Conservation (phyloP, 2,797 vertebrate species). For the Apodemus agrarius region DNA sequence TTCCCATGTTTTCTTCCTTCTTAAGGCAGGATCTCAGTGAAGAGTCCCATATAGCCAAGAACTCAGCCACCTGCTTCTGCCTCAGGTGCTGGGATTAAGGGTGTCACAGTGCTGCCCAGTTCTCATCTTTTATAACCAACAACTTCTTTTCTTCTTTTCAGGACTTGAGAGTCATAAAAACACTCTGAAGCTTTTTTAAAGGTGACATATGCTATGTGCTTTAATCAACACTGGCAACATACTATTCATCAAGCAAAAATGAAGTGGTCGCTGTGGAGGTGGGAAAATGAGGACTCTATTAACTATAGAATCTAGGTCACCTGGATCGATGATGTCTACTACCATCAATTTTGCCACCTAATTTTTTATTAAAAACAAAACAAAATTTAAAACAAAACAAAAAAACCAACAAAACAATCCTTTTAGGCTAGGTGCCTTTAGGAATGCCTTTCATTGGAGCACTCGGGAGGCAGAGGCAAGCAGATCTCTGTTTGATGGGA, state of each 20-base stretch:
- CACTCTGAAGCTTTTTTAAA: slow-evolving; percentile 1
- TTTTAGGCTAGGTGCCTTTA: background rate
- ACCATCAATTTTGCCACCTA: background rate
- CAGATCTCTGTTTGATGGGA: background rate
- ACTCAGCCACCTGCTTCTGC: background rate
- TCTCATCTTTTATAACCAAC: slow-evolving; percentile 4
- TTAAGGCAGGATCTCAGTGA: background rate
- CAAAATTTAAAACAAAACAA: background rate
- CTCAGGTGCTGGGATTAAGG: background rate
- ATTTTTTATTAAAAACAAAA: background rate
- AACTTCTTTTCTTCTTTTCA: background rate
- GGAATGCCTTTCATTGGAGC: background rate
- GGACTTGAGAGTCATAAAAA: too few relatives aligned
- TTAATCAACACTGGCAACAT: background rate
- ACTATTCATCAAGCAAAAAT: background rate
- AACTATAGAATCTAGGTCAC: slow-evolving; percentile 25
- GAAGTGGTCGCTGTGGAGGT: background rate
- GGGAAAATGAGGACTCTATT: background rate
- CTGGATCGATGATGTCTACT: background rate
- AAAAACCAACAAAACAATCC: background rate
- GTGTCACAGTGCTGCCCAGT: background rate
- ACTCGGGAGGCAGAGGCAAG: background rate
- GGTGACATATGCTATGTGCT: background rate
- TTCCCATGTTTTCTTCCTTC: background rate
- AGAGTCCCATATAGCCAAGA: background rate